Evolutionary conservation across 1,140 invertebrate species (phyloP).

Genomic region (Halictus rubicundus): DNA sequence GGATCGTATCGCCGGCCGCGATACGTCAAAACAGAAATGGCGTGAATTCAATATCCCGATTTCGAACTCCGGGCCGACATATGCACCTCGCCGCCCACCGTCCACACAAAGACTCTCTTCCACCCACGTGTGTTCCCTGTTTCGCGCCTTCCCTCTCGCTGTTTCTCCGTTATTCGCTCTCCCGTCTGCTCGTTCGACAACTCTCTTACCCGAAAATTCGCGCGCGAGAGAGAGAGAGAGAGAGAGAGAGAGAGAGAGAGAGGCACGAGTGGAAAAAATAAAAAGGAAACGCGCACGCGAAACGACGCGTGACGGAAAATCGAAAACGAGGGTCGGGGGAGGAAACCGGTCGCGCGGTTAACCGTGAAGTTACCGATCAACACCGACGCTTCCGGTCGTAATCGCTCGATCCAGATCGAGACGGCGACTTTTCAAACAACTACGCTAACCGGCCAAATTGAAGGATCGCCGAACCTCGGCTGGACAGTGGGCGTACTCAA

Average conservation of each 20-base stretch:
- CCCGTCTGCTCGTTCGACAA: too few species aligned
- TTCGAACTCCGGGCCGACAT: conserved; percentile 59
- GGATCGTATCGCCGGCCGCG: conserved; percentile 72
- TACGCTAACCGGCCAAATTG: too few species aligned
- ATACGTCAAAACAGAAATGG: conserved; percentile 79
- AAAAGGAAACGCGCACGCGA: neutral
- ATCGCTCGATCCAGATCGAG: too few species aligned
- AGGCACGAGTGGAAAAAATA: too few species aligned
- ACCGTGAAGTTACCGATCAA: too few species aligned
- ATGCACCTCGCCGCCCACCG: conserved; percentile 35
- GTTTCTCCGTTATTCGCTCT: neutral
- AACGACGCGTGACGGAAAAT: neutral
- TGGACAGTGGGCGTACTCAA: too few species aligned
- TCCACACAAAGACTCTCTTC: conserved; percentile 35
- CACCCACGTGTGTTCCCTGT: neutral
- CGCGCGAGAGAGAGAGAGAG: neutral
- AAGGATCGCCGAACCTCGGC: too few species aligned
- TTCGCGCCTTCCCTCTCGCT: neutral
- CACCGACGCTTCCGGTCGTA: too few species aligned
- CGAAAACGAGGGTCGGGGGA: too few species aligned
- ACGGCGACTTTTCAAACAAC: too few species aligned
- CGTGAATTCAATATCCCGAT: conserved; percentile 79
- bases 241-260: too few species aligned
- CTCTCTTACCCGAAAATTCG: neutral
- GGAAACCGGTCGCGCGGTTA: too few species aligned